These are phyloP conservation scores for Actinernus sp. DNA, from an alignment of 92 coral and sea anemone species.

Conservation along the genomic window DNA sequence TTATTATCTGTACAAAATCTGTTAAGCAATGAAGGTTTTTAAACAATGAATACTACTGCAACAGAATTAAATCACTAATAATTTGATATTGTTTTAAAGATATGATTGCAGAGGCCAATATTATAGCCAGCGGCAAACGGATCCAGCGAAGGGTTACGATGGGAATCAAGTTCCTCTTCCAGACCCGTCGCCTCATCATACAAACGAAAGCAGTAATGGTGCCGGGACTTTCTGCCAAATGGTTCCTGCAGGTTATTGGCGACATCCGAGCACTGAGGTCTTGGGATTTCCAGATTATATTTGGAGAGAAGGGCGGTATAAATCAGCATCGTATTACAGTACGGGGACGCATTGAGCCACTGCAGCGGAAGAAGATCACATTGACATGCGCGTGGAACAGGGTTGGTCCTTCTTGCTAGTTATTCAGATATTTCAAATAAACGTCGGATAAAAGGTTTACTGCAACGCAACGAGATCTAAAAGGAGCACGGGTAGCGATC, in stretches of 20 bases:
- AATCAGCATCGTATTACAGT: slow-evolving; percentile 6
- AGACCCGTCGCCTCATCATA: slow-evolving; percentile 7
- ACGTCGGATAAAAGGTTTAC: too few species aligned
- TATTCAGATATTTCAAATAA: too few species aligned
- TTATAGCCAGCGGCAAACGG: slow-evolving; percentile 4
- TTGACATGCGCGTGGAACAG: not conserved
- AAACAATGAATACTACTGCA: too few species aligned
- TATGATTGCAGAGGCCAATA: too few species aligned
- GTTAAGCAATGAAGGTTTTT: too few species aligned
- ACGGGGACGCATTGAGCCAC: slow-evolving; percentile 2
- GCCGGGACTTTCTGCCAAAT: not conserved
- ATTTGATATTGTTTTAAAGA: too few species aligned
- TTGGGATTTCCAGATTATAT: slow-evolving; percentile 5
- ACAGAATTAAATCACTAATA: too few species aligned
- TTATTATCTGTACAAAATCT: too few species aligned
- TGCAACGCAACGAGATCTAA: too few species aligned
- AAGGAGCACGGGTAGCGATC: too few species aligned
- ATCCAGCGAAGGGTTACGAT: slow-evolving; percentile 13
- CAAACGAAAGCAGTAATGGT: not conserved
- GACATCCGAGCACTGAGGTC: slow-evolving; percentile 4
- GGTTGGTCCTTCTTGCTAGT: not conserved
- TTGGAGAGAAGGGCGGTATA: slow-evolving; percentile 17
- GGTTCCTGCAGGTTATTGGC: not conserved
- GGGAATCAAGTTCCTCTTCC: slow-evolving; percentile 5
- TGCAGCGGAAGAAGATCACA: not conserved